Percentiles rank a stretch among this genome's conserved stretches.
phyloP scores from a whole-genome alignment of 92 coral and sea anemone species.

The Epizoanthus rinbou region DNA sequence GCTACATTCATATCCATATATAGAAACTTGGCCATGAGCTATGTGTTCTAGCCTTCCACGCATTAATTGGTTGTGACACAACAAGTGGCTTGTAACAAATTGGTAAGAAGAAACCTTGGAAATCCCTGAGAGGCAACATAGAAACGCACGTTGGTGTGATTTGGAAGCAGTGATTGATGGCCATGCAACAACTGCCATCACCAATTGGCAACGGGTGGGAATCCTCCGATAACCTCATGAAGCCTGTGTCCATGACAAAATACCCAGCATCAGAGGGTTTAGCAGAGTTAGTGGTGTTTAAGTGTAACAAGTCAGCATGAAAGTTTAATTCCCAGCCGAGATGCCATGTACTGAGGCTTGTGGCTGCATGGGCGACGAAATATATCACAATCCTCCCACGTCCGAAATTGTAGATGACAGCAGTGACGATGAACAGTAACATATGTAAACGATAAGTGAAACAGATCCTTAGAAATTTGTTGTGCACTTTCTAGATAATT shows the following conservation, averaged over 20 bases:
- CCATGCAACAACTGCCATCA: conserved; percentile 55
- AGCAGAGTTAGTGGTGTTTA: conserved; percentile 39
- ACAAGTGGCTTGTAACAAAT: too few species aligned
- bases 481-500: too few species aligned
- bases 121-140: too few species aligned
- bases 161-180: conserved; percentile 40
- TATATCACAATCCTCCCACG: conserved; percentile 54
- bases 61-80: too few species aligned
- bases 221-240: background rate
- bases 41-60: too few species aligned
- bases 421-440: too few species aligned
- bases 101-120: too few species aligned
- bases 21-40: too few species aligned
- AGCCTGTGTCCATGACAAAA: conserved; percentile 51
- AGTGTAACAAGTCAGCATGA: conserved; percentile 51
- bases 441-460: too few species aligned
- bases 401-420: conserved; percentile 32
- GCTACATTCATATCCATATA: too few species aligned
- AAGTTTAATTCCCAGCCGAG: conserved; percentile 30
- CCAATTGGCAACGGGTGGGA: conserved; percentile 58
- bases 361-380: conserved; percentile 54
- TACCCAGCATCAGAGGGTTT: conserved; percentile 57
- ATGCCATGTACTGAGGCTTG: conserved; percentile 56
- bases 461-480: too few species aligned
- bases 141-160: background rate